Percentiles rank a stretch among this genome's conserved stretches.
Conservation (phyloP, 2,888 invertebrate species). For the Petrolisthes cinctipes region DNA sequence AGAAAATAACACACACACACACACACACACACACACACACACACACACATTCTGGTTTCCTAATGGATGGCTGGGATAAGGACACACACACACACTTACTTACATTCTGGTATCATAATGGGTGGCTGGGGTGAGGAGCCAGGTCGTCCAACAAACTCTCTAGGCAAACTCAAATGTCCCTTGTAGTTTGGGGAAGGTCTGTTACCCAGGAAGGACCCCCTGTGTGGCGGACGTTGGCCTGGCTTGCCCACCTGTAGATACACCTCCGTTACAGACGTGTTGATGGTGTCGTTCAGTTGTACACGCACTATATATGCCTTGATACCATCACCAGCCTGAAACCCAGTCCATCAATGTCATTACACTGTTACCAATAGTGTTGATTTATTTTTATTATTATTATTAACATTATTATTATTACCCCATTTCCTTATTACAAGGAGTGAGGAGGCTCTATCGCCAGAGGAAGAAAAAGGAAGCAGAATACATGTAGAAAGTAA, state of each 20-base stretch:
- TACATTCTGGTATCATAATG: too few species aligned
- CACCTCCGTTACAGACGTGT: constrained; percentile 1
- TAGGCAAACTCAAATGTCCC: neutral
- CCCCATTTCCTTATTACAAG: neutral
- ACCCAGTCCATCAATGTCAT: neutral
- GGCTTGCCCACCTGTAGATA: constrained; percentile 10
- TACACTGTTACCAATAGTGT: too few species aligned
- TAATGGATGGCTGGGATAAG: too few species aligned
- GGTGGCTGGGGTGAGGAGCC: neutral
- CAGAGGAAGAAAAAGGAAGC: neutral
- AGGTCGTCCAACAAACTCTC: neutral
- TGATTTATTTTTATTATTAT: neutral
- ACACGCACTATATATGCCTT: constrained; percentile 21
- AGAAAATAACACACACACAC: too few species aligned
- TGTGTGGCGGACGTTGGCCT: neutral
- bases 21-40: too few species aligned
- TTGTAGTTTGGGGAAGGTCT: neutral
- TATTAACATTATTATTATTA: neutral
- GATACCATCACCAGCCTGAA: neutral
- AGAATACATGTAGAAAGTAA: too few species aligned
- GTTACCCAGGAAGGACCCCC: neutral
- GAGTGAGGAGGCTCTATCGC: too few species aligned
- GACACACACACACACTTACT: too few species aligned
- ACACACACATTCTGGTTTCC: too few species aligned
- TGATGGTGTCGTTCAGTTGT: constrained; percentile 13